phyloP scores from a whole-genome alignment of 2,888 invertebrate species.

The Andrena chrysosceles region DNA sequence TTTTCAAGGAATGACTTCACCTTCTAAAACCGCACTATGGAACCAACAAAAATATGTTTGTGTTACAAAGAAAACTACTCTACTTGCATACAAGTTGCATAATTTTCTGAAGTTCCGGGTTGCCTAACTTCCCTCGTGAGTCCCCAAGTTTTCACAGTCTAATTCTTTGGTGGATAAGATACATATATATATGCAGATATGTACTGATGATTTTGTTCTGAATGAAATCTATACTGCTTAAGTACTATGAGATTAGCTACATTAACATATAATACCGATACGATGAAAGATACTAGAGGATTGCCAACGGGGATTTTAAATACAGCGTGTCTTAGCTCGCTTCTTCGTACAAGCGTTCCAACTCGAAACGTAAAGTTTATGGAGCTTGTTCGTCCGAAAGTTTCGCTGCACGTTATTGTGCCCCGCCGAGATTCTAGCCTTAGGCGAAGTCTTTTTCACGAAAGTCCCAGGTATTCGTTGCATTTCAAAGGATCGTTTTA shows the following conservation, averaged over 20 bases:
- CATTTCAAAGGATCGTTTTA: neutral
- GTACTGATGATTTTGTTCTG: neutral
- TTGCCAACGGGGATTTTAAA: constrained; percentile 20
- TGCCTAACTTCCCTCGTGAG: too few relatives aligned
- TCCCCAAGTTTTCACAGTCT: too few relatives aligned
- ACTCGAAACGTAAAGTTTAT: neutral
- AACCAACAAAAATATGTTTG: too few relatives aligned
- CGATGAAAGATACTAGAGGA: constrained; percentile 20
- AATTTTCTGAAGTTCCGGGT: too few relatives aligned
- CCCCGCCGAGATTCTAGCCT: neutral
- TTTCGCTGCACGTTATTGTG: too few relatives aligned
- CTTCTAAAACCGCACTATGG: too few relatives aligned
- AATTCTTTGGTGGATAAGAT: neutral
- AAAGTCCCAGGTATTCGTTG: neutral
- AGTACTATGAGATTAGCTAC: constrained; percentile 44
- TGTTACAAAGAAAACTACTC: too few relatives aligned
- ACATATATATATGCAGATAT: neutral
- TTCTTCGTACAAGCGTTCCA: constrained; percentile 42
- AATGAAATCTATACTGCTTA: constrained; percentile 11
- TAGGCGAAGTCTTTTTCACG: neutral
- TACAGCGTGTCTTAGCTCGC: constrained; percentile 10
- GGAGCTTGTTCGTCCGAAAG: neutral
- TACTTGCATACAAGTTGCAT: too few relatives aligned
- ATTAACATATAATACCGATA: neutral
- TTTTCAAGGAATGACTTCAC: too few relatives aligned